Percentiles rank a stretch among this genome's conserved stretches.
These are phyloP conservation scores for Thinocorus orbignyianus DNA, from an alignment of 2,113 vertebrate genomes.

Conservation along the genomic window DNA sequence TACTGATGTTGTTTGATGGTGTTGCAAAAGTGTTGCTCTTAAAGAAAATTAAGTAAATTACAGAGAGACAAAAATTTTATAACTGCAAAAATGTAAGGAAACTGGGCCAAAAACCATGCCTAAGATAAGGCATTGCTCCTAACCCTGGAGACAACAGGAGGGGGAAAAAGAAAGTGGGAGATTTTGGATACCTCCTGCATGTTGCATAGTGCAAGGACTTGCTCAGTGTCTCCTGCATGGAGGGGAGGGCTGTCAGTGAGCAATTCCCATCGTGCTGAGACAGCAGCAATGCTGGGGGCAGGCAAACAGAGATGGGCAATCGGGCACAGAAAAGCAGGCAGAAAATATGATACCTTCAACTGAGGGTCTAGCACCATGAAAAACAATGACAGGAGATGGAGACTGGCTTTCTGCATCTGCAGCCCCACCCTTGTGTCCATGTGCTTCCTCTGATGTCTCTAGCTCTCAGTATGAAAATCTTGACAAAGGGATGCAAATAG, in stretches of 20 bases:
- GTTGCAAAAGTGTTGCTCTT: neutral
- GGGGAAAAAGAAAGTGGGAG: neutral
- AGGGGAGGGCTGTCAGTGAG: neutral
- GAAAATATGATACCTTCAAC: neutral
- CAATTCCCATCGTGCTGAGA: neutral
- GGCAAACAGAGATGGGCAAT: neutral
- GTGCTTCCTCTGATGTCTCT: neutral
- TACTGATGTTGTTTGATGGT: neutral
- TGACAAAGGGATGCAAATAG: neutral
- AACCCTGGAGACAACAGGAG: neutral
- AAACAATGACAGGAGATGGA: neutral
- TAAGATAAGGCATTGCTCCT: neutral
- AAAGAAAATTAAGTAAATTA: neutral
- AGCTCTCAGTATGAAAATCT: neutral
- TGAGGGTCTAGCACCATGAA: neutral
- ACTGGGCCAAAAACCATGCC: fast-evolving
- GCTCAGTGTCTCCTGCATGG: neutral
- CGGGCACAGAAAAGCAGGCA: neutral
- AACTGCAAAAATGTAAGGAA: neutral
- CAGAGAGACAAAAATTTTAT: neutral
- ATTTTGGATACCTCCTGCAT: neutral
- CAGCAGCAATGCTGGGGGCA: neutral
- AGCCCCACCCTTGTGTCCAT: fast-evolving
- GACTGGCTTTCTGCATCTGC: neutral
- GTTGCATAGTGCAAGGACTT: neutral